Conservation (phyloP, 2,888 invertebrate species). For the Arrhopalites spinosus region DNA sequence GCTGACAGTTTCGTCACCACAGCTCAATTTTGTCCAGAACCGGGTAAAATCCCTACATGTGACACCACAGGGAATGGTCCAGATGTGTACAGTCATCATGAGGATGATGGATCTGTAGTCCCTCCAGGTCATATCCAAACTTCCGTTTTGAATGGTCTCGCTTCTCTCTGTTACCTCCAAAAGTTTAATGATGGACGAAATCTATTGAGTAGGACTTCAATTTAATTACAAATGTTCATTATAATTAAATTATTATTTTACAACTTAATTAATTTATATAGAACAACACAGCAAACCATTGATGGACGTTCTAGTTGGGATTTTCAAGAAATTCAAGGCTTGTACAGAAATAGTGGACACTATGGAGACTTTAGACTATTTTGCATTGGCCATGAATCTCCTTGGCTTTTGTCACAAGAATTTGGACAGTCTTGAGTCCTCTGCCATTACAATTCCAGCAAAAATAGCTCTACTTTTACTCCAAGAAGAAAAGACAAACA, state of each 20-base stretch:
- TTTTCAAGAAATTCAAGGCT: slow-evolving; percentile 41
- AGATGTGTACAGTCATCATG: slow-evolving; percentile 41
- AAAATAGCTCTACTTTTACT: slow-evolving; percentile 43
- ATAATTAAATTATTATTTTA: not conserved
- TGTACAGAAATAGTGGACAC: slow-evolving; percentile 43
- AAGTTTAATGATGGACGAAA: slow-evolving; percentile 45
- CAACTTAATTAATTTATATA: not conserved
- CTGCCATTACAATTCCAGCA: slow-evolving; percentile 42
- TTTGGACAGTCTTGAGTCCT: slow-evolving; percentile 22
- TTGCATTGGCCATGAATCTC: slow-evolving; percentile 46
- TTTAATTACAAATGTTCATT: not conserved
- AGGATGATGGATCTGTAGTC: slow-evolving; percentile 43
- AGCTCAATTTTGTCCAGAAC: not conserved
- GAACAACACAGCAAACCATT: slow-evolving; percentile 15
- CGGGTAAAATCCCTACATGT: slow-evolving; percentile 4
- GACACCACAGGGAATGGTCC: slow-evolving; percentile 20
- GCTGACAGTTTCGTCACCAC: not conserved
- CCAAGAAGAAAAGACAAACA: slow-evolving; percentile 37
- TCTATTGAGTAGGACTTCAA: slow-evolving; percentile 42
- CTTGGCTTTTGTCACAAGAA: slow-evolving; percentile 44
- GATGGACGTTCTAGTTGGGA: slow-evolving; percentile 23
- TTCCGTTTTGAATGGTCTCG: slow-evolving; percentile 43
- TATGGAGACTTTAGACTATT: slow-evolving; percentile 48
- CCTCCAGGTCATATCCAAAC: slow-evolving; percentile 51
- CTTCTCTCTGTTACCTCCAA: slow-evolving; percentile 46